These are phyloP conservation scores for Odontomachus brunneus DNA, from an alignment of 1,140 invertebrate genomes.

Conservation along the genomic window DNA sequence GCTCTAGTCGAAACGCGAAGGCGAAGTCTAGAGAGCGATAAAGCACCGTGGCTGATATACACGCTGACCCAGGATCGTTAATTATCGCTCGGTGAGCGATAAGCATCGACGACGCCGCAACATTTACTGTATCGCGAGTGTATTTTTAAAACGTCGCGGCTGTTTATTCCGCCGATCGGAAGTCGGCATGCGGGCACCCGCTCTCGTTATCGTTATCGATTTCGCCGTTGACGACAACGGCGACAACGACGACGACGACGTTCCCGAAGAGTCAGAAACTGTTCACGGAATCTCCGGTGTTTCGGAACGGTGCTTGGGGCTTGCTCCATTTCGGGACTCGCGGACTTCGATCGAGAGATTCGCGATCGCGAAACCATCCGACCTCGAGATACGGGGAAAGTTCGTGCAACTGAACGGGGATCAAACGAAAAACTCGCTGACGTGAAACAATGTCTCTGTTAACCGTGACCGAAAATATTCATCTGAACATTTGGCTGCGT, in stretches of 20 bases:
- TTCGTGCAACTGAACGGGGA: too few relatives aligned
- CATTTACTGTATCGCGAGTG: conserved; percentile 42
- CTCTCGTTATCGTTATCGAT: conserved; percentile 50
- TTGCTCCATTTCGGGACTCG: not conserved
- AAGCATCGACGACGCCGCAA: conserved; percentile 48
- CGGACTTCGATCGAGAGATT: not conserved
- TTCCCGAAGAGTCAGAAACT: conserved; percentile 11
- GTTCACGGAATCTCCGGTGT: not conserved
- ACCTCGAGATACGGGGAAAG: too few relatives aligned
- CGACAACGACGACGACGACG: not conserved
- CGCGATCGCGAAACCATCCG: not conserved
- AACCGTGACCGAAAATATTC: too few relatives aligned
- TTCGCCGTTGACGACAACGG: conserved; percentile 15
- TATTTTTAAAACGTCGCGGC: conserved; percentile 50
- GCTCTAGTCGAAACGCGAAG: conserved; percentile 3
- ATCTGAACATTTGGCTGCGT: too few relatives aligned
- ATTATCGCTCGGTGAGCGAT: conserved; percentile 58
- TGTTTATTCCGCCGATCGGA: conserved; percentile 57
- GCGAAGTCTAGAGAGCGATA: conserved; percentile 54
- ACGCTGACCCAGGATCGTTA: conserved; percentile 62
- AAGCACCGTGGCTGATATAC: conserved; percentile 37
- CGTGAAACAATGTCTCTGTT: too few relatives aligned
- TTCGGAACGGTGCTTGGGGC: too few relatives aligned
- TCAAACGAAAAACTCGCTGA: too few relatives aligned
- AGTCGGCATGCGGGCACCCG: conserved; percentile 54